Evolutionary conservation across 2,888 invertebrate genomes (phyloP), one percentile per base, ranked within the genome.

Genomic region (Caenorhabditis sp.): DNA sequence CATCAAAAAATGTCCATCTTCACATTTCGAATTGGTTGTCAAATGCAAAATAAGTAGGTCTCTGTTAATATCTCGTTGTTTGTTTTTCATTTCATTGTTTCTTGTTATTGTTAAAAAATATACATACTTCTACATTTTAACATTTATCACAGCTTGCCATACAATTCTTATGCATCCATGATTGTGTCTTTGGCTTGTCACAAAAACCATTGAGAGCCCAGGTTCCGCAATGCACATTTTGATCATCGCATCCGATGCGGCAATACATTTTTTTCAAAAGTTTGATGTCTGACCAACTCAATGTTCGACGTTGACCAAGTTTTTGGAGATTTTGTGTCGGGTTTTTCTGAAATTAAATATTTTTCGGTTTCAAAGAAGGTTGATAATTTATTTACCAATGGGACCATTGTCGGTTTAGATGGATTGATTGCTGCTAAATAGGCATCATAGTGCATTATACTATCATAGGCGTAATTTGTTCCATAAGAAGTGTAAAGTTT

Each of bases 401-500:
- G 83, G 1, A 76, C 84, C 85, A 85, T 85, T 10, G 85, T 85
- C 10, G 79, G 81, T 38, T 81, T 82, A 8, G 69, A 68, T 0
- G 78, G 74, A 38, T 76, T 69, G 43, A 80, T 71, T 21, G 82
- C 79, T 2, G 79, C 84, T 20, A 81, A 81, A 62, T 76, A 82
- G 1, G 75, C 77, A 36, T 82, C 72, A 59, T 86, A 86, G 61
- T 86, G 86, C 86, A 86, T 86, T 26, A 86, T 85, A 26, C 76
- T 75, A 25, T 82, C 81, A 59, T 86, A 86, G 20, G 75, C 82
- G 59, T 82, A 84, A 27, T 71, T 73, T 43, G 77, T 71, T 20
- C 83, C 84, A 52, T 83, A 84, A 7, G 78, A 81, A 1, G 85
- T 81, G 69, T 82, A 85, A 38, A 76, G 70, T 43, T 77, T 82